Base-by-base conservation (phyloP, 2,113 vertebrate species). In the Poicephalus meyeri region DNA sequence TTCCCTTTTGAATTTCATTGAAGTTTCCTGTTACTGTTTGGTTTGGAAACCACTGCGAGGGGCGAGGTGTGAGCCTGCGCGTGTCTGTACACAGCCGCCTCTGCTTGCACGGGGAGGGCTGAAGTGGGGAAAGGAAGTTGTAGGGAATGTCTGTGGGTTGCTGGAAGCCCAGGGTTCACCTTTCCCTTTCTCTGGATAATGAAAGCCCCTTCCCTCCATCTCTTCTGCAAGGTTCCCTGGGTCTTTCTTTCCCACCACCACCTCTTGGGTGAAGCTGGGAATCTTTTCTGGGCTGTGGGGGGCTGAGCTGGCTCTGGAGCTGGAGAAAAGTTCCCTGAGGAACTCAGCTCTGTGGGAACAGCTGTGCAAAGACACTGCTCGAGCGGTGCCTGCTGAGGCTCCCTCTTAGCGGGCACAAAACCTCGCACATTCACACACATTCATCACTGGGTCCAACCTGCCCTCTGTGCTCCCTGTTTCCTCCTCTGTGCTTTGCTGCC, bases 11-110 rank as follows among this genome's bases (percentile, higher is more conserved):
- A 92, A 78, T 93, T 83, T 95, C 92, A 65, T n/a, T 89, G 88
- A 60, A 76, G 89, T 85, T 96, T 94, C 93, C 91, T 92, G 91
- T 95, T 91, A 78, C 68, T 96, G 66, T 94, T 93, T 92, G 82
- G 65, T 77, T 88, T 91, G 92, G 87, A 92, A 96, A 37, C 86
- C 23, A 5, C 47, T 78, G 69, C 1, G 3, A 17, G 11, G 64
- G 68, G 53, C 7, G 68, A 92, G 87, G 84, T 47, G 91, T 82
- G 91, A 93, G 83, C 49, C 80, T 81, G 60, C 26, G 16, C 1
- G 7, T 71, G 82, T 23, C 74, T 56, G 39, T 15, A 10, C 37
- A 68, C 73, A n/a, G 81, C 82, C 66, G 10, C 69, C 82, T 86
- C 90, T 46, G 47, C 86, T 74, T 39, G 83, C 58, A 6, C 5